These are phyloP conservation scores for Oceanodroma leucorhoa DNA, from an alignment of 2,797 vertebrate genomes.

Conservation along the genomic window DNA sequence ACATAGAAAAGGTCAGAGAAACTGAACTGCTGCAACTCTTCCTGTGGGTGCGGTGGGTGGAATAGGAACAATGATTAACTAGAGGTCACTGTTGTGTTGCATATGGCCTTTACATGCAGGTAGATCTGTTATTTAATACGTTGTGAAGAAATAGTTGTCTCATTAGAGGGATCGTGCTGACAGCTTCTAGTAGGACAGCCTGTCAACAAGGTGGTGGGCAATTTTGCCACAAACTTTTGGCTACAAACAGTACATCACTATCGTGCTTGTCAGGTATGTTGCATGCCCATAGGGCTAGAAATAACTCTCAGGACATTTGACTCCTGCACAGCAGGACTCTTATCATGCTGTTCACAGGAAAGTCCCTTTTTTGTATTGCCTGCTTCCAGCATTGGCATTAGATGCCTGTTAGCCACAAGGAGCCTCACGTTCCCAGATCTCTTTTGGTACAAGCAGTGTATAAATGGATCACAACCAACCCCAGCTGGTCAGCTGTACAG, in stretches of 20 bases:
- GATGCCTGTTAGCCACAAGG: neutral
- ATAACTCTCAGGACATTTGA: neutral
- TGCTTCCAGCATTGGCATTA: neutral
- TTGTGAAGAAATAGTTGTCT: neutral
- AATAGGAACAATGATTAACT: neutral
- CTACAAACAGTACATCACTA: neutral
- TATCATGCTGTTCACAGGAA: neutral
- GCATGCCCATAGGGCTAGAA: neutral
- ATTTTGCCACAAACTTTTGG: neutral
- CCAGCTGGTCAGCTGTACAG: neutral
- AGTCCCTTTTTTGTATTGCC: neutral
- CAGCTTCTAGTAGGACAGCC: neutral
- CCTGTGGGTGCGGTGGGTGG: neutral
- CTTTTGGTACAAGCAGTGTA: neutral
- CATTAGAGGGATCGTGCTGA: neutral
- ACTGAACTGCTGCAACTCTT: neutral
- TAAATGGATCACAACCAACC: neutral
- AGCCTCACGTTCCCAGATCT: neutral
- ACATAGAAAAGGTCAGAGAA: neutral
- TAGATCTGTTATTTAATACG: neutral
- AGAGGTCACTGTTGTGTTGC: neutral
- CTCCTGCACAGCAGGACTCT: neutral
- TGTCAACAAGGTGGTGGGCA: neutral
- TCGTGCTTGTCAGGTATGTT: neutral
- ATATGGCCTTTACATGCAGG: neutral